Base-by-base conservation (phyloP, 2,797 vertebrate species). In the Vultur gryphus region DNA sequence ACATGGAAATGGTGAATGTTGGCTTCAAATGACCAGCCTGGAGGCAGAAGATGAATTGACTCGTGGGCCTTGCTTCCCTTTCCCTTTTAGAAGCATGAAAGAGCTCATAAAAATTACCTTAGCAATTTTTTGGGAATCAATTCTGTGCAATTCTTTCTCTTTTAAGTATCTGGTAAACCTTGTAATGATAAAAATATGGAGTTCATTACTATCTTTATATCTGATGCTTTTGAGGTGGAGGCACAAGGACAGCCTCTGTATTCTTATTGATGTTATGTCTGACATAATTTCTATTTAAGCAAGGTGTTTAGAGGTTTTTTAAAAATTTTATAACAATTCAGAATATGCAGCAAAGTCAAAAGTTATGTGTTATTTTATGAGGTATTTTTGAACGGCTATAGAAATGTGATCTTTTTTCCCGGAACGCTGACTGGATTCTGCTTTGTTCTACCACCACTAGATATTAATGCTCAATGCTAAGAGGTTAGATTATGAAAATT, bases 401-500 rank as follows among this genome's bases (percentile, higher is more conserved):
- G 70, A 54, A 89, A 59, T 26, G 25, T 13, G 13, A 5, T 80
- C 5, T 65, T 65, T 85, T 81, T 67, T 25, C 51, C 52, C 66
- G 37, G 49, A 84, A 86, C 46, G 51, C 52, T 73, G 75, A 21
- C 80, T 91, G 71, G 87, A 62, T 95, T 97, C 66, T 94, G 75
- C 83, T 94, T 95, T 96, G 49, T 96, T 87, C 65, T 88, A 24
- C 43, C 79, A 28, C 44, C 58, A 26, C 65, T 87, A 83, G 69
- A 80, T 93, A 71, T 71, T 89, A 95, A 88, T 81, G 79, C 81
- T 93, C 21, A 7, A 16, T 78, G 84, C 76, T 84, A 77, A 93
- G 88, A 86, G 76, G 94, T 94, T 96, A 93, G 89, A 84, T 93
- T 91, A 95, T 91, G 86, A 95, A 95, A 96, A 97, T 96, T 89